phyloP scores from a whole-genome alignment of 2,888 invertebrate genomes.

The Rhamphomyia laevipes region DNA sequence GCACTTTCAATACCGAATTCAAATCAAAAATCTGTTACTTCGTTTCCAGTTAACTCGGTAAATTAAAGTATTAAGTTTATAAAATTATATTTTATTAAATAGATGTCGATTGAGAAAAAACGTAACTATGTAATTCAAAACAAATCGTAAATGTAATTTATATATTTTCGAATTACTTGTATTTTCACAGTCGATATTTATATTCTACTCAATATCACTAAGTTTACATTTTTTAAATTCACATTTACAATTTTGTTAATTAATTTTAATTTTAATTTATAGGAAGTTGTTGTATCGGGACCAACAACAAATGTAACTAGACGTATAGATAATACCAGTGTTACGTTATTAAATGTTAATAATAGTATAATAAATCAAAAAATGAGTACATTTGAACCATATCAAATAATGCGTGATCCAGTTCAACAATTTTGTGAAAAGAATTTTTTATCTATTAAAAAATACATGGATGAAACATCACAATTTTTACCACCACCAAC shows the following conservation, averaged over 20 bases:
- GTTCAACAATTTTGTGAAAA: slow-evolving; percentile 95
- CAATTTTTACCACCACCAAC: slow-evolving; percentile 79
- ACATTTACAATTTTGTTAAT: no score
- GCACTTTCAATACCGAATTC: slow-evolving; percentile 30
- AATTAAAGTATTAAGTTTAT: slow-evolving; percentile 26
- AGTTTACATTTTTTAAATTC: no score
- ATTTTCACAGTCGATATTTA: no score
- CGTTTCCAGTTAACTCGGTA: slow-evolving; percentile 30
- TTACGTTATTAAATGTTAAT: slow-evolving; percentile 56
- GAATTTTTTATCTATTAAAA: slow-evolving; percentile 81
- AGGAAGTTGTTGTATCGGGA: slow-evolving; percentile 44
- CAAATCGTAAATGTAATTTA: no score
- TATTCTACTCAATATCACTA: no score
- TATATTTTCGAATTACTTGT: no score
- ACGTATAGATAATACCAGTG: slow-evolving; percentile 62
- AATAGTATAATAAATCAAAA: slow-evolving; percentile 42
- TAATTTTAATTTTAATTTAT: slow-evolving; percentile 3
- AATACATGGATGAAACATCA: slow-evolving; percentile 80
- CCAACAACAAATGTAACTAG: slow-evolving; percentile 50
- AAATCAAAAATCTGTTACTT: slow-evolving; percentile 37
- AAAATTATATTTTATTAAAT: not conserved
- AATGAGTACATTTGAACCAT: slow-evolving; percentile 79
- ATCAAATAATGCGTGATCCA: slow-evolving; percentile 74
- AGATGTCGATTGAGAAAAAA: no score
- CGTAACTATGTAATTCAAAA: not conserved